These are phyloP conservation scores for Myotis daubentonii DNA, from an alignment of 2,797 vertebrate species.

Conservation along the genomic window DNA sequence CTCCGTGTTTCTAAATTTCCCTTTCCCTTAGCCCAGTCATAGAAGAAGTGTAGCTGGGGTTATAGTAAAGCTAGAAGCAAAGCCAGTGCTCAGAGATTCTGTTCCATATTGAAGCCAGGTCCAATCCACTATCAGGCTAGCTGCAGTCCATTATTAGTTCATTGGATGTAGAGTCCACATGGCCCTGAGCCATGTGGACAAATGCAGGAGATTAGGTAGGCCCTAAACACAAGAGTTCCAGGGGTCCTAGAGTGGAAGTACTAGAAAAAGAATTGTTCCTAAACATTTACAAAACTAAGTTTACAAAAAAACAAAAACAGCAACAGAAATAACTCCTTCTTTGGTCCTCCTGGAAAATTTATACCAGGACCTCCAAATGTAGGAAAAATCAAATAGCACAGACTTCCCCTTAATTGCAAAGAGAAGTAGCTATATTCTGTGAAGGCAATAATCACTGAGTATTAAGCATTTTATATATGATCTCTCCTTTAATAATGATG, in stretches of 20 bases:
- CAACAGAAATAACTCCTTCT: background rate
- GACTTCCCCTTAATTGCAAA: background rate
- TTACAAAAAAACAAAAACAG: background rate
- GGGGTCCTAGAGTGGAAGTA: background rate
- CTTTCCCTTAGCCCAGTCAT: too few species aligned
- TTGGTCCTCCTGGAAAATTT: background rate
- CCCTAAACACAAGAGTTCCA: too few species aligned
- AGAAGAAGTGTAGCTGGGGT: too few species aligned
- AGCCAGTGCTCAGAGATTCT: too few species aligned
- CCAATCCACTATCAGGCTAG: too few species aligned
- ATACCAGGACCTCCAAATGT: background rate
- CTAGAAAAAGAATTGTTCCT: background rate
- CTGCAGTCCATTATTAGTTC: too few species aligned
- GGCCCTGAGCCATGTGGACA: too few species aligned
- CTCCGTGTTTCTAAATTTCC: too few species aligned
- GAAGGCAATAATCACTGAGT: background rate
- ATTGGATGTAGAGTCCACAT: too few species aligned
- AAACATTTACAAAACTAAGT: background rate
- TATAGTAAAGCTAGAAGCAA: too few species aligned
- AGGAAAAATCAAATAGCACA: slow-evolving; percentile 4
- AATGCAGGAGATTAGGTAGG: too few species aligned
- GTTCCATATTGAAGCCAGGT: too few species aligned
- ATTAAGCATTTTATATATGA: background rate
- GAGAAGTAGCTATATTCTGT: background rate
- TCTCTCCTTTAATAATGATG: slow-evolving; percentile 71